phyloP scores from a whole-genome alignment of 2,797 vertebrate genomes.

The Notolabrus celidotus region DNA sequence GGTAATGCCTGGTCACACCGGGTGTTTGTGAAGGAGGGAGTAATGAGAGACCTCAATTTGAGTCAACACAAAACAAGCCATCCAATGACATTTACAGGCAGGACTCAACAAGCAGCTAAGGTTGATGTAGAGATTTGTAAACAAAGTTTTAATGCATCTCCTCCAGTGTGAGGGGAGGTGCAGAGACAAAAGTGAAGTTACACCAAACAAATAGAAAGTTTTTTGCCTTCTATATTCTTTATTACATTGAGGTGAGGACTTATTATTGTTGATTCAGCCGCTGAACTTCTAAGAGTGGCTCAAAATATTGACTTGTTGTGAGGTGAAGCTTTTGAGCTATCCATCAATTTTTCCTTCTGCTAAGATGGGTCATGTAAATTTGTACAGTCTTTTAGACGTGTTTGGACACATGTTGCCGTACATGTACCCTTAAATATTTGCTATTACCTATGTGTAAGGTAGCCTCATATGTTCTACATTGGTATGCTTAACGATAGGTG shows the following conservation, averaged over 20 bases:
- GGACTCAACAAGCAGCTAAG: slow-evolving; percentile 57
- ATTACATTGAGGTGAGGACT: slow-evolving; percentile 67
- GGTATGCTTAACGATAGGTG: slow-evolving; percentile 94
- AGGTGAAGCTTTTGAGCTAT: slow-evolving; percentile 68
- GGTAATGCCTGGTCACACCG: slow-evolving; percentile 37
- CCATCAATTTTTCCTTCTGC: slow-evolving; percentile 89
- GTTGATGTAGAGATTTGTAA: slow-evolving; percentile 57
- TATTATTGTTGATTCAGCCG: slow-evolving; percentile 68
- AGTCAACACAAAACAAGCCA: slow-evolving; percentile 78
- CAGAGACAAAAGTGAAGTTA: slow-evolving; percentile 63
- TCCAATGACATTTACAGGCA: slow-evolving; percentile 62
- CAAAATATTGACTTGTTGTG: slow-evolving; percentile 68
- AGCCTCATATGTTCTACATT: slow-evolving; percentile 95
- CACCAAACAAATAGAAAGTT: slow-evolving; percentile 73
- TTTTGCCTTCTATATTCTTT: slow-evolving; percentile 78
- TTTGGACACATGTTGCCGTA: slow-evolving; percentile 92
- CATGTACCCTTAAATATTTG: slow-evolving; percentile 93
- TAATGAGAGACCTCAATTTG: slow-evolving; percentile 43
- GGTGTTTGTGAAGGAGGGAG: slow-evolving; percentile 36
- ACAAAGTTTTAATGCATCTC: slow-evolving; percentile 50
- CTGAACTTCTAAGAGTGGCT: slow-evolving; percentile 60
- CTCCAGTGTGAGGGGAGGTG: not conserved
- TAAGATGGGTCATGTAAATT: slow-evolving; percentile 96
- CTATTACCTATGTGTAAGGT: slow-evolving; percentile 92
- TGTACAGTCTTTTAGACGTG: slow-evolving; percentile 99